These are phyloP conservation scores for Ranitomeya imitator DNA, from an alignment of 2,113 vertebrate species.

Conservation along the genomic window DNA sequence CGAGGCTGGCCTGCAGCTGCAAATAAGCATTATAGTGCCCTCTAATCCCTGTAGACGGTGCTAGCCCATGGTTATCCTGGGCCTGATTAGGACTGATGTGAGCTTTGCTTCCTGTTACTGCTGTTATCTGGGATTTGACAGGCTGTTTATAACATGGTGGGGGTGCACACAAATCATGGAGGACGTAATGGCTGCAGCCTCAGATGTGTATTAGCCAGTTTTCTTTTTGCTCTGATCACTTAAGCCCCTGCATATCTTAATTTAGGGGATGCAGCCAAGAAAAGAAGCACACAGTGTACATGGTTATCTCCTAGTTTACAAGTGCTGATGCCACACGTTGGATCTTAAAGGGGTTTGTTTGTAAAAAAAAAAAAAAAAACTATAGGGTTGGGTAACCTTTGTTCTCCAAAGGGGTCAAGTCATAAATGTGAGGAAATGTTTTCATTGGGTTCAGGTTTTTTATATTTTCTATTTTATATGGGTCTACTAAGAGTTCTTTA, in stretches of 20 bases:
- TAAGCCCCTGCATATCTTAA: background rate
- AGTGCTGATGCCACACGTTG: background rate
- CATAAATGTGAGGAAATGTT: too few relatives aligned
- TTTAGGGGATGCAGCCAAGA: background rate
- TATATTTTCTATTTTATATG: too few relatives aligned
- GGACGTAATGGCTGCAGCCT: background rate
- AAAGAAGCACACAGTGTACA: background rate
- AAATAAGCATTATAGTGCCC: background rate
- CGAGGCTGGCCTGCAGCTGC: background rate
- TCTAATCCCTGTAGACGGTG: background rate
- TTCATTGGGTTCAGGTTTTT: too few relatives aligned
- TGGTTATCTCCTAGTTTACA: slow-evolving; percentile 1
- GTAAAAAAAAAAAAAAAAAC: too few relatives aligned
- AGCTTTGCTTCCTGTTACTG: background rate
- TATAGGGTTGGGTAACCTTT: too few relatives aligned
- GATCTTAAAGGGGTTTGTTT: background rate
- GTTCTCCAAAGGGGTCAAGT: too few relatives aligned
- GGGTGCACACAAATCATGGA: background rate
- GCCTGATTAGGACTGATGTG: background rate
- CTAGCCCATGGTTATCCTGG: background rate
- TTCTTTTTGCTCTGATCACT: background rate
- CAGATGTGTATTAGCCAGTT: background rate
- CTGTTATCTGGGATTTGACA: background rate
- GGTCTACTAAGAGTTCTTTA: too few relatives aligned
- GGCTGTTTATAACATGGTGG: slow-evolving; percentile 10